Evolutionary conservation across 1,140 invertebrate genomes (phyloP).

Genomic region (Micrasema minimum): DNA sequence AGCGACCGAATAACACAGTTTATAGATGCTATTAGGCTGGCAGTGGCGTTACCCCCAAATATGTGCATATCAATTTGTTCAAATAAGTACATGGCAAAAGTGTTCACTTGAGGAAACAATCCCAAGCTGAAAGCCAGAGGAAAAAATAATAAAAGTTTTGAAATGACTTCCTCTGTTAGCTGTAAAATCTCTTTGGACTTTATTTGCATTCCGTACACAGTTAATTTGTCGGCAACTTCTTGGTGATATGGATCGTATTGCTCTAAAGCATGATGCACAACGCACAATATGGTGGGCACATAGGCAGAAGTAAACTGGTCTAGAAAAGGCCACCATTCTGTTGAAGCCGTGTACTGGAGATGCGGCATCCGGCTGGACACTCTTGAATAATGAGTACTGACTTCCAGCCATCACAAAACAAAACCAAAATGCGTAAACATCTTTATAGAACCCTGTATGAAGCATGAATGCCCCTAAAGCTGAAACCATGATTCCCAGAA

Average conservation of each 20-base stretch:
- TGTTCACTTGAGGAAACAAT: constrained; percentile 96
- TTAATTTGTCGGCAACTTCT: constrained; percentile 60
- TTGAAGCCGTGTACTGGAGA: constrained; percentile 99
- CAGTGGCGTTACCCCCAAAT: constrained; percentile 96
- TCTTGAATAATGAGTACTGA: constrained; percentile 98
- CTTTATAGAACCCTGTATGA: constrained; percentile 87
- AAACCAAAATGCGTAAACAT: constrained; percentile 93
- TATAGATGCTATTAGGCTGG: constrained; percentile 85
- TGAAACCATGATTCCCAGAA: constrained; percentile 88
- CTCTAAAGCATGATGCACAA: constrained; percentile 71
- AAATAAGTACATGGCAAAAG: constrained; percentile 93
- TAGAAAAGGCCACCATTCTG: constrained; percentile 91
- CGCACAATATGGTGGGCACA: constrained; percentile 79
- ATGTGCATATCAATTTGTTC: constrained; percentile 98
- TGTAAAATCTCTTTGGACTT: constrained; percentile 75
- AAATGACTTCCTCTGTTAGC: constrained; percentile 77
- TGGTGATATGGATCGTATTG: constrained; percentile 55
- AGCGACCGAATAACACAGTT: constrained; percentile 87
- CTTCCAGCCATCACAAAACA: constrained; percentile 97
- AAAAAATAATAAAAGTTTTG: constrained; percentile 88
- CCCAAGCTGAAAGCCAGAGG: constrained; percentile 94
- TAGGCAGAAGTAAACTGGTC: constrained; percentile 95
- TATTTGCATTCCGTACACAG: constrained; percentile 82
- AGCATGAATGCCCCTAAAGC: constrained; percentile 87
- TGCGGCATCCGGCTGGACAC: constrained; percentile 97